A percentile compares a stretch with the other conserved stretches of the same genome.
Conservation (phyloP, 2,113 vertebrate species). For the Notiomystis cincta region DNA sequence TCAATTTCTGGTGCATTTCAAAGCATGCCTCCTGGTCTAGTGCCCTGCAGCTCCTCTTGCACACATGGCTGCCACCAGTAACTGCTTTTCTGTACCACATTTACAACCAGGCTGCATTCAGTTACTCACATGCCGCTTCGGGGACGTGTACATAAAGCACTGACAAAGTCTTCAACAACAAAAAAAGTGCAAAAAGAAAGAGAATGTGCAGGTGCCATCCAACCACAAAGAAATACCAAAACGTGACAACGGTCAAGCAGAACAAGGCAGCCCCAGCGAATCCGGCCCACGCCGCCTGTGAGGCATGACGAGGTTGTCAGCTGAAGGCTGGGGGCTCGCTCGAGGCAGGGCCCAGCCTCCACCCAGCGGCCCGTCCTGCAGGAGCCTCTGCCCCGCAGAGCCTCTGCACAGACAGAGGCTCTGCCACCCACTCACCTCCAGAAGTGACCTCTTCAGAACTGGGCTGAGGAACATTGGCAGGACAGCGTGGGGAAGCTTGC, state of each 20-base stretch:
- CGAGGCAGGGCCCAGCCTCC: conserved; percentile 1
- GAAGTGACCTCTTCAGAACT: conserved; percentile 66
- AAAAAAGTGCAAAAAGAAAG: neutral
- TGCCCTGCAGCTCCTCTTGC: neutral
- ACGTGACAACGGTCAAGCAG: conserved; percentile 10
- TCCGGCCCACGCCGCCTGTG: neutral
- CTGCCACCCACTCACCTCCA: conserved; percentile 69
- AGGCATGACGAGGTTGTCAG: neutral
- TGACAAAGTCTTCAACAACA: neutral
- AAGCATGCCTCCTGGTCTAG: conserved; percentile 32
- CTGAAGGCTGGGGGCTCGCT: neutral
- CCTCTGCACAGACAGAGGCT: neutral
- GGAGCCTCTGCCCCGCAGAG: neutral
- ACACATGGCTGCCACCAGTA: neutral
- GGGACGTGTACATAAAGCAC: neutral
- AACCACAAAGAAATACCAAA: neutral
- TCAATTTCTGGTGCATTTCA: conserved; percentile 21
- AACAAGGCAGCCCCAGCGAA: neutral
- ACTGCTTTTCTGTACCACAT: neutral
- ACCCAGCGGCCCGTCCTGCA: neutral
- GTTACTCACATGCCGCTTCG: neutral
- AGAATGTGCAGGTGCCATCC: neutral
- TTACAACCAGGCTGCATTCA: conserved; percentile 20
- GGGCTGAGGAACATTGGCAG: conserved; percentile 60
- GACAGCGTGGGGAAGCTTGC: conserved; percentile 67